phyloP scores from a whole-genome alignment of 2,113 vertebrate species.

The Noturus placidus region DNA sequence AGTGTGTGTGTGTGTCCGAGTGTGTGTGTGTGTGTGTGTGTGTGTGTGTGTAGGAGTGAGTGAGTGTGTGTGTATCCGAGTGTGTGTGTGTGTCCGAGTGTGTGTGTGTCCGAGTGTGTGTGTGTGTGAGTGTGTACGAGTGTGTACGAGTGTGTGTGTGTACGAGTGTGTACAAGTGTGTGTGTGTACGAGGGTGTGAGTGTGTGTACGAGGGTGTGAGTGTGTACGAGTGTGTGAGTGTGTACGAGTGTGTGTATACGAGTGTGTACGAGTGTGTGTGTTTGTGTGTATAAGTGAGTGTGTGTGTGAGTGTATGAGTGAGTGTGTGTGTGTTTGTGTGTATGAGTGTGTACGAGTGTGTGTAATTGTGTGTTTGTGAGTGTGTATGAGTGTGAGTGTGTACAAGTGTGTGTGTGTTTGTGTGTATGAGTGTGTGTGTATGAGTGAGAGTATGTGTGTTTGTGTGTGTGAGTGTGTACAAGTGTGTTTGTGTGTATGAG shows the following conservation, averaged over 20 bases:
- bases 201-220: background rate
- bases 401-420: background rate
- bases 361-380: background rate
- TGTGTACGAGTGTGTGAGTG: background rate
- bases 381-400: too few species aligned
- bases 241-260: too few species aligned
- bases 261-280: background rate
- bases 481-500: too few species aligned
- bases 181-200: background rate
- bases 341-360: background rate
- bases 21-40: background rate
- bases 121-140: too few species aligned
- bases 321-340: background rate
- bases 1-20: background rate
- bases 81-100: background rate
- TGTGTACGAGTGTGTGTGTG: background rate
- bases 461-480: background rate
- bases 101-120: too few species aligned
- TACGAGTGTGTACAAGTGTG: background rate
- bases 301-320: background rate
- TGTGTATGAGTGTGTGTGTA: background rate
- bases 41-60: background rate
- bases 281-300: background rate
- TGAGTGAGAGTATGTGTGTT: background rate
- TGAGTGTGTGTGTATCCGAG: background rate